Conservation (phyloP, 2,797 vertebrate species). For the Monodelphis domestica region DNA sequence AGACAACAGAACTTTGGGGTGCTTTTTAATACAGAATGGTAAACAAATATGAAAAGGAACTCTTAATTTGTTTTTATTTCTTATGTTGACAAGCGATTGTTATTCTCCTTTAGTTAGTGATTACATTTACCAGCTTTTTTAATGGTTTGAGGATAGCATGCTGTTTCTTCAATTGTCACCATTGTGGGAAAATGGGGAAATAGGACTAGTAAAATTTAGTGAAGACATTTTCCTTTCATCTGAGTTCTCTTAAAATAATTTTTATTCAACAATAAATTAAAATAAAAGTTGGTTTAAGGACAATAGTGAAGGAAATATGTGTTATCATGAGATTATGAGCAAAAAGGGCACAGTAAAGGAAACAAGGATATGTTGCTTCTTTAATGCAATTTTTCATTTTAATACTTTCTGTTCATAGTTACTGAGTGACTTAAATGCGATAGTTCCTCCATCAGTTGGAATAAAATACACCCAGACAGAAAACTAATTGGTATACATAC, state of each 20-base stretch:
- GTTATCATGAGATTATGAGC: background rate
- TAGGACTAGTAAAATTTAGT: constrained; percentile 35
- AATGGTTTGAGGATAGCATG: constrained; percentile 17
- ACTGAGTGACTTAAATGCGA: too few relatives aligned
- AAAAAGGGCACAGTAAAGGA: too few relatives aligned
- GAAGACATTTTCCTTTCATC: background rate
- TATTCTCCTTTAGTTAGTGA: constrained; percentile 40
- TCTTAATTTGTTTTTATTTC: constrained; percentile 34
- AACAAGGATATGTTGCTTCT: too few relatives aligned
- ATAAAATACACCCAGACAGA: too few relatives aligned
- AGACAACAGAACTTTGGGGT: constrained; percentile 34
- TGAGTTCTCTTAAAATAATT: constrained; percentile 55
- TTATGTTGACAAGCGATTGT: constrained; percentile 1
- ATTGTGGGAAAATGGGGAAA: constrained; percentile 46
- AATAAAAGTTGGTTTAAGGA: constrained; percentile 41
- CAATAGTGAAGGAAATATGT: background rate
- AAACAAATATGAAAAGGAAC: background rate
- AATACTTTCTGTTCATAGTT: too few relatives aligned
- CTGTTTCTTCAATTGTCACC: constrained; percentile 33
- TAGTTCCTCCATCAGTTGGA: too few relatives aligned
- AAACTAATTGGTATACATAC: too few relatives aligned
- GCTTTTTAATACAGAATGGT: constrained; percentile 25
- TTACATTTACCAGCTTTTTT: constrained; percentile 52
- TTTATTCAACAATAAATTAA: constrained; percentile 8
- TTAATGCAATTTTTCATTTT: background rate